phyloP scores from a whole-genome alignment of 2,888 invertebrate genomes.

The Notodromas monacha region DNA sequence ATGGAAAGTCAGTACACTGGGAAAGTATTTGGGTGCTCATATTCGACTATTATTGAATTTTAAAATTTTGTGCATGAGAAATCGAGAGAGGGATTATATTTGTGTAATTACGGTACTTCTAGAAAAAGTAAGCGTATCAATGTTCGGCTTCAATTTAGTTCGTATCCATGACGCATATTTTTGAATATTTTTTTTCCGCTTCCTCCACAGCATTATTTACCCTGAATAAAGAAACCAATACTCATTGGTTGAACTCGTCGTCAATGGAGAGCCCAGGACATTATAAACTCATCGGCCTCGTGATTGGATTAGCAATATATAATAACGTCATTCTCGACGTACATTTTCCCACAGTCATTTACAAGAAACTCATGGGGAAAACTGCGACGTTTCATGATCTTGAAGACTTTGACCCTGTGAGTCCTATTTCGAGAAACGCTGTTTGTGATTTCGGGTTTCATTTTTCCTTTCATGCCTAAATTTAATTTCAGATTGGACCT shows the following conservation, averaged over 20 bases:
- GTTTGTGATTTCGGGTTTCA: no score
- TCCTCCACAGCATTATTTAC: slow-evolving; percentile 21
- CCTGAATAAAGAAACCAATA: slow-evolving; percentile 22
- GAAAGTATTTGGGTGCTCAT: no score
- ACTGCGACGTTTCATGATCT: slow-evolving; percentile 59
- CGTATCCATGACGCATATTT: background rate
- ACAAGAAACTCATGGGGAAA: slow-evolving; percentile 64
- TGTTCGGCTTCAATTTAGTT: no score
- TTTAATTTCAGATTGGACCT: no score
- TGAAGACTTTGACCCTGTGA: slow-evolving; percentile 55
- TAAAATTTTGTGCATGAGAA: no score
- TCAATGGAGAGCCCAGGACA: slow-evolving; percentile 80
- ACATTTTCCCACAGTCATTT: slow-evolving; percentile 80
- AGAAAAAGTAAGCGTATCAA: no score
- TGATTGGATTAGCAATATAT: slow-evolving; percentile 74
- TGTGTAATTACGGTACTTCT: no score
- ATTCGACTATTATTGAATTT: no score
- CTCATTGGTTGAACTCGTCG: slow-evolving; percentile 60
- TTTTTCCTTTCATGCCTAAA: no score
- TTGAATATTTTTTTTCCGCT: slow-evolving; percentile 6
- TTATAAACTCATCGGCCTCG: slow-evolving; percentile 69
- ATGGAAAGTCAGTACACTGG: no score
- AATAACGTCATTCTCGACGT: slow-evolving; percentile 78
- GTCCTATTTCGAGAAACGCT: slow-evolving; percentile 14
- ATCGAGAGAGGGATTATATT: no score